phyloP scores from a whole-genome alignment of 1,140 invertebrate species.

The Lepidotrigona ventralis region DNA sequence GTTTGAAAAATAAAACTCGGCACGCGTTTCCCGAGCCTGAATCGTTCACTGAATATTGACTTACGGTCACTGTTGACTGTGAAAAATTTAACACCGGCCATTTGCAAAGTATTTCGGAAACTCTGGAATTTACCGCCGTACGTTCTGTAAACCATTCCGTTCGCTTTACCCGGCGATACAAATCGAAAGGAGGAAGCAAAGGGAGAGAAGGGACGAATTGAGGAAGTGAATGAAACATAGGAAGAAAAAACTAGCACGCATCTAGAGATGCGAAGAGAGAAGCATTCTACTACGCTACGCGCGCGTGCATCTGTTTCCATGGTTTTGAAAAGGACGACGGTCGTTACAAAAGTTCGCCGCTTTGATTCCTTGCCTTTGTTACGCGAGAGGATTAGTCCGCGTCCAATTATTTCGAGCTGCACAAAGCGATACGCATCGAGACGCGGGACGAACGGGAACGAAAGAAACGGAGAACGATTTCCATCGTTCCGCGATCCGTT shows the following conservation, averaged over 20 bases:
- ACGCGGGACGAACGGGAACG: background rate
- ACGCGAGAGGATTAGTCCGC: constrained; percentile 47
- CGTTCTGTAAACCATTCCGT: constrained; percentile 27
- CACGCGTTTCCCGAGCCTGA: background rate
- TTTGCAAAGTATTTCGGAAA: constrained; percentile 24
- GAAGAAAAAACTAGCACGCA: background rate
- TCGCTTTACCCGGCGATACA: constrained; percentile 32
- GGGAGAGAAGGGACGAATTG: background rate
- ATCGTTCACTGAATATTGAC: background rate
- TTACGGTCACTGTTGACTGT: background rate
- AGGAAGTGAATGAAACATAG: background rate
- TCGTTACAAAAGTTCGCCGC: constrained; percentile 48
- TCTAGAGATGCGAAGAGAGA: background rate
- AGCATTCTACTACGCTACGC: constrained; percentile 4
- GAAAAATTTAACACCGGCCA: background rate
- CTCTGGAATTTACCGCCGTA: background rate
- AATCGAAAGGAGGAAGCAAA: constrained; percentile 7
- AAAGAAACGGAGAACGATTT: background rate
- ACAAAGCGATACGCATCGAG: constrained; percentile 20
- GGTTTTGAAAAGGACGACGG: constrained; percentile 12
- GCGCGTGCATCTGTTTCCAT: background rate
- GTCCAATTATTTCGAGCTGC: constrained; percentile 54
- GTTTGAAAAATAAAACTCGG: constrained; percentile 14
- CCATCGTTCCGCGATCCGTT: background rate
- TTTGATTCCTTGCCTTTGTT: constrained; percentile 57